Percentiles rank a stretch among this genome's conserved stretches.
Conservation (phyloP, 2,113 vertebrate species). For the Chaetodon trifascialis region DNA sequence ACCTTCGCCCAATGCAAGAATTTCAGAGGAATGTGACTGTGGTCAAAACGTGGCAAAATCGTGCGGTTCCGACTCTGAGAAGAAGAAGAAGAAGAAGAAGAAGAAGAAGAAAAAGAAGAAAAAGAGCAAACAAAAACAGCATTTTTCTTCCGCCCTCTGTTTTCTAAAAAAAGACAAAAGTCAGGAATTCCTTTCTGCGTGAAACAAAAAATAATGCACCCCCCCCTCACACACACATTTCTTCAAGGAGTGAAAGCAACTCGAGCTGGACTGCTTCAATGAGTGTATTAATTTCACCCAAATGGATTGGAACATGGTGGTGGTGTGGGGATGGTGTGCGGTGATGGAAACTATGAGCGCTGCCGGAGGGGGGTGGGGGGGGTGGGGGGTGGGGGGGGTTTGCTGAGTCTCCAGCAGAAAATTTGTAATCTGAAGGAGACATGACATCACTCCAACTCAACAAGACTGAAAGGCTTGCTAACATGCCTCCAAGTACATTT, state of each 20-base stretch:
- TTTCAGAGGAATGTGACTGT: constrained; percentile 73
- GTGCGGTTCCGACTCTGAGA: constrained; percentile 42
- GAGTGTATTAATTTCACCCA: constrained; percentile 52
- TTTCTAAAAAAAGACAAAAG: constrained; percentile 59
- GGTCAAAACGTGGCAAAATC: constrained; percentile 71
- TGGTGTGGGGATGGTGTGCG: constrained; percentile 41
- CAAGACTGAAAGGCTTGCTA: constrained; percentile 15
- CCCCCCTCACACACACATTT: neutral
- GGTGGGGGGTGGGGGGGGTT: neutral
- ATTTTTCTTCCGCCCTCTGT: constrained; percentile 64
- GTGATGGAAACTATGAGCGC: constrained; percentile 68
- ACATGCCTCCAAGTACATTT: neutral
- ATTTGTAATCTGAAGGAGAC: constrained; percentile 53
- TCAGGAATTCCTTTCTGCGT: constrained; percentile 55
- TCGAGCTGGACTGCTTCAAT: constrained; percentile 45
- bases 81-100: neutral
- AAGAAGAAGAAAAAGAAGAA: neutral
- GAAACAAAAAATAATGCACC: constrained; percentile 38
- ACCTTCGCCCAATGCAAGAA: constrained; percentile 59
- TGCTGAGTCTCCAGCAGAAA: constrained; percentile 49
- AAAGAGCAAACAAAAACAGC: constrained; percentile 29
- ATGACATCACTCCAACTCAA: constrained; percentile 61
- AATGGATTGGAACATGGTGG: constrained; percentile 54
- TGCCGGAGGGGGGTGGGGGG: neutral
- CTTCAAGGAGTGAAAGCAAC: constrained; percentile 16